Base-by-base conservation (phyloP, 2,797 vertebrate genomes). In the Cirrhinus mrigala region DNA sequence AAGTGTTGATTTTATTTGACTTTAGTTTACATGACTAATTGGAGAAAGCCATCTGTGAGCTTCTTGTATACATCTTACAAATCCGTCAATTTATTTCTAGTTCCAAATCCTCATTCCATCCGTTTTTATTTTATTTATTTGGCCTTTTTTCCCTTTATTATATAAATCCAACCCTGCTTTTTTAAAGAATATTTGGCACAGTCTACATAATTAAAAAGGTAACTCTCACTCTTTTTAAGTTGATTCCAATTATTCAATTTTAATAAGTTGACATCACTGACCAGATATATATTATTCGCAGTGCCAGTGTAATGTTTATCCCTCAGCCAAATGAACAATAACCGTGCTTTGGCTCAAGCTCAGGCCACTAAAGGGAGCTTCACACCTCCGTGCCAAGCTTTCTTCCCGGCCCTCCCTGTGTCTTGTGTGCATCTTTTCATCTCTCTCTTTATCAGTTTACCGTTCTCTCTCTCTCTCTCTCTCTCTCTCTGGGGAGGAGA, bases 321-420 rank as follows among this genome's bases (percentile, higher is more conserved):
- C 52, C 29, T 58, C 68, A 85, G 77, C 68, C 68, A 79, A 85
- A 62, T 22, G 83, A 79, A 71, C 64, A 85, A 24, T 64, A 68
- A 73, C 29, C 3, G 0, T 77, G 60, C 16, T 29, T 69, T 77
- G 73, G 46, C 82, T 83, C 22, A 50, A 83, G 48, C 73, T 77
- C 73, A 84, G n/a, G 64, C 64, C 24, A 48, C 50, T 56, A 58
- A 84, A 58, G 37, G 60, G 62, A 73, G 46, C 27, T 73, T 74
- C 56, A 73, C 54, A 73, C 50, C 62, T 46, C 48, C 24, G 22
- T 50, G 56, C 81, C 80, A 82, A 82, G 64, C 46, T 85, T 66
- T 64, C 27, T 33, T 82, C 56, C 56, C 1, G 0, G 6, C 18
- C 54, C 70, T 77, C 24, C 27, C 24, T 48, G 20, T 81, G 52